Conservation (phyloP, 2,888 invertebrate genomes). For the Ditylenchus weischeri region DNA sequence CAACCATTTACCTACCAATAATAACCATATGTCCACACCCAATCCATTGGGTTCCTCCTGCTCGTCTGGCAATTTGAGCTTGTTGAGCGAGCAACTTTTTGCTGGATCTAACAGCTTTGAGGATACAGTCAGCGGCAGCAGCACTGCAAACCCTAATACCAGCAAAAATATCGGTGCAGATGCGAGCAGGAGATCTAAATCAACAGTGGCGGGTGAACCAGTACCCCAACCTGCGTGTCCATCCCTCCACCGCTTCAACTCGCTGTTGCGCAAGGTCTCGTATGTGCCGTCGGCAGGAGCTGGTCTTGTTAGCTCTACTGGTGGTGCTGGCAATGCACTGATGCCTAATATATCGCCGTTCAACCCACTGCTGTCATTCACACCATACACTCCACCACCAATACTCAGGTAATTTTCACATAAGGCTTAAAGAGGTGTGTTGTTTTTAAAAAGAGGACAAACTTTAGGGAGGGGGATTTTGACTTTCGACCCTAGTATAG, state of each 20-base stretch:
- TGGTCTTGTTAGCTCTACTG: not conserved
- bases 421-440: too few species aligned
- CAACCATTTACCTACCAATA: not conserved
- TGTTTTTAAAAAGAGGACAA: too few species aligned
- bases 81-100: not conserved
- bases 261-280: slow-evolving; percentile 28
- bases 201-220: not conserved
- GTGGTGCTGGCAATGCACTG: not conserved
- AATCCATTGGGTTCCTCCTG: not conserved
- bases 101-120: not conserved
- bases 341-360: slow-evolving; percentile 12
- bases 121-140: not conserved
- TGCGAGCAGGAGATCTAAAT: not conserved
- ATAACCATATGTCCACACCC: not conserved
- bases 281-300: slow-evolving; percentile 13
- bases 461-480: too few species aligned
- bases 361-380: slow-evolving; percentile 23
- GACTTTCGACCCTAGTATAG: too few species aligned
- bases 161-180: too few species aligned
- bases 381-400: slow-evolving; percentile 85
- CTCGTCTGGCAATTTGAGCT: not conserved
- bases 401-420: slow-evolving; percentile 67
- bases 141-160: not conserved
- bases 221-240: not conserved
- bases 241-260: slow-evolving; percentile 31